phyloP scores from a whole-genome alignment of 2,113 vertebrate genomes.

The Patagioenas fasciata region DNA sequence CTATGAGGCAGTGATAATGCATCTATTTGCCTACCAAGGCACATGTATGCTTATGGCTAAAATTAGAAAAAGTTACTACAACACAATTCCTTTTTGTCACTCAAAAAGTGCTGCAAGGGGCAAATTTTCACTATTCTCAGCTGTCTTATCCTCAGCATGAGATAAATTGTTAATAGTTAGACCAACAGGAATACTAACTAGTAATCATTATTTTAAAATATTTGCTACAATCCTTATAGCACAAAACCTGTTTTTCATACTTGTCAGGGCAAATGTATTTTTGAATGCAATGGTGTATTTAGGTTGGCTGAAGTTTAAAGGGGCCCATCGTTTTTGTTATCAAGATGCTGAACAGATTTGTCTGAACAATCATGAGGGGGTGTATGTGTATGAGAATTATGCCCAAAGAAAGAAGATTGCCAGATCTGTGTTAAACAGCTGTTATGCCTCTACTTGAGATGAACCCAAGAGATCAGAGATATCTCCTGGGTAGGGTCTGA shows the following conservation, averaged over 20 bases:
- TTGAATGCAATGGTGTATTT: conserved; percentile 12
- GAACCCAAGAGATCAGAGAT: background rate
- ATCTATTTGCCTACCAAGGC: background rate
- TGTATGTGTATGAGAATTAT: background rate
- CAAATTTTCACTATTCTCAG: background rate
- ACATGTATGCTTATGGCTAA: background rate
- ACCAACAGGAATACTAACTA: background rate
- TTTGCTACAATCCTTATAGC: background rate
- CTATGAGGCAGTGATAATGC: background rate
- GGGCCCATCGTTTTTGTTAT: background rate
- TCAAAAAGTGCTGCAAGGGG: background rate
- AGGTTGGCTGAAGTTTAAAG: conserved; percentile 38
- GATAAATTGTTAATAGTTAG: background rate
- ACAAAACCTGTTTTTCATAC: background rate
- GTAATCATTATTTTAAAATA: background rate
- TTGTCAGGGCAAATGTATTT: background rate
- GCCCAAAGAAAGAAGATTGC: background rate
- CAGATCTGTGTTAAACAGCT: background rate
- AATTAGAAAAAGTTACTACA: background rate
- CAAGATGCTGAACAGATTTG: background rate
- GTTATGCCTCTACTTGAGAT: background rate
- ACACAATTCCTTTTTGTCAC: background rate
- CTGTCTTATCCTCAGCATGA: background rate
- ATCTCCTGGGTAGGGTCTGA: background rate
- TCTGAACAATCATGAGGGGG: background rate